Conservation (phyloP, 2,888 invertebrate genomes). For the Drosophila prostipennis region DNA sequence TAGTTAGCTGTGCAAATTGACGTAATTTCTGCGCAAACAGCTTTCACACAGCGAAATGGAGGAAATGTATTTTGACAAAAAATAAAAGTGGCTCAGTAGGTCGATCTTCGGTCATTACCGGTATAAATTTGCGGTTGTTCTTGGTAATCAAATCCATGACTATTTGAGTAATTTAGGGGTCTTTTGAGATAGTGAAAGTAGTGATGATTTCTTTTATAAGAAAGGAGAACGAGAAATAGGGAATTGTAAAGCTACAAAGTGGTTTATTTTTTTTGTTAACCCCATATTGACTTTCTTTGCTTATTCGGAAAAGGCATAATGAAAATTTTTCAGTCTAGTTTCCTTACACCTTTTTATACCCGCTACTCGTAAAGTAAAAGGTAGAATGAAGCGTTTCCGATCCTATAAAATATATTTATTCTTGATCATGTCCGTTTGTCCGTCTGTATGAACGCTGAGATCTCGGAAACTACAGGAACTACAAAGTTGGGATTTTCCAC, state of each 20-base stretch:
- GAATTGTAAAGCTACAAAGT: neutral
- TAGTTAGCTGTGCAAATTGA: slow-evolving; percentile 55
- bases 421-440: no score
- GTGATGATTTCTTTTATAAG: slow-evolving; percentile 2
- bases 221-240: neutral
- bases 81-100: slow-evolving; percentile 44
- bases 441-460: no score
- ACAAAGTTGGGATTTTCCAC: no score
- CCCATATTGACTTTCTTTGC: neutral
- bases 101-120: slow-evolving; percentile 55
- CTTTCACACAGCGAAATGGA: slow-evolving; percentile 39
- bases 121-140: slow-evolving; percentile 54
- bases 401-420: no score
- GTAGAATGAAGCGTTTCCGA: no score
- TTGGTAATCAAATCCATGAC: slow-evolving; percentile 13
- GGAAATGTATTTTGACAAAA: slow-evolving; percentile 33
- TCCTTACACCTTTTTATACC: no score
- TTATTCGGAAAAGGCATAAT: no score
- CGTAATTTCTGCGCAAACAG: slow-evolving; percentile 55
- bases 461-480: no score
- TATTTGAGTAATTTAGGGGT: slow-evolving; percentile 18
- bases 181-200: slow-evolving; percentile 25
- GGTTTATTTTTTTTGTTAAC: neutral
- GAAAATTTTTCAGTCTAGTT: no score
- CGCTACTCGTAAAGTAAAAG: no score